These are phyloP conservation scores for Thoracochromis brauschi DNA, from an alignment of 2,113 vertebrate genomes.

Conservation along the genomic window DNA sequence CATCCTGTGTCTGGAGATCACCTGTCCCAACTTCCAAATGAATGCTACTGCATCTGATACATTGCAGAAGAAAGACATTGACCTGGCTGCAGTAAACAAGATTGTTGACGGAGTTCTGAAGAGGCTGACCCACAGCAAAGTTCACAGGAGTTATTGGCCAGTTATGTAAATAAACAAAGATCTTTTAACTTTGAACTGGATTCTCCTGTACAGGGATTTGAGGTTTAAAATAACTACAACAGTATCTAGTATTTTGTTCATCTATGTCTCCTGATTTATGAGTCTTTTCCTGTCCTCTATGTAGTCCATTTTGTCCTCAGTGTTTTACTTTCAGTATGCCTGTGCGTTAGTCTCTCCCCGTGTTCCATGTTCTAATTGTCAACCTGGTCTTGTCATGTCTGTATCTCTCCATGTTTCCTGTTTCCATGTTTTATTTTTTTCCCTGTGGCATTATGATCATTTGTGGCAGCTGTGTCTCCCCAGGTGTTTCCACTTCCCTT, in stretches of 20 bases:
- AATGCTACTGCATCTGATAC: background rate
- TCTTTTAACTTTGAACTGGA: background rate
- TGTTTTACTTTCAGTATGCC: background rate
- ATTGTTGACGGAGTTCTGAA: accelerated
- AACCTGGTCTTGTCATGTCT: background rate
- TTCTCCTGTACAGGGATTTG: background rate
- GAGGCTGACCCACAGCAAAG: background rate
- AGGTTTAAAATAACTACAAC: background rate
- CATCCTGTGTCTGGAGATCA: background rate
- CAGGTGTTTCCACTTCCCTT: background rate
- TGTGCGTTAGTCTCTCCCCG: accelerated
- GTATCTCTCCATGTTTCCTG: background rate
- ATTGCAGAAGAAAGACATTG: background rate
- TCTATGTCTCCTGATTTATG: background rate
- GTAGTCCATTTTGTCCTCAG: background rate
- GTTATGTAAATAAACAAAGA: background rate
- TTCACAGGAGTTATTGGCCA: background rate
- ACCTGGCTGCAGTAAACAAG: background rate
- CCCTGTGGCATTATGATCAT: background rate
- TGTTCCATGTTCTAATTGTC: background rate
- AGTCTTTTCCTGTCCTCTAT: background rate
- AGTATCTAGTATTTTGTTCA: background rate
- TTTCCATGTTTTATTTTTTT: background rate
- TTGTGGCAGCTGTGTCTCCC: background rate
- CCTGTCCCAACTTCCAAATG: background rate